Evolutionary conservation across 2,888 invertebrate species (phyloP), one percentile per base, ranked within the genome.

Genomic region (Lumbricus terrestris): DNA sequence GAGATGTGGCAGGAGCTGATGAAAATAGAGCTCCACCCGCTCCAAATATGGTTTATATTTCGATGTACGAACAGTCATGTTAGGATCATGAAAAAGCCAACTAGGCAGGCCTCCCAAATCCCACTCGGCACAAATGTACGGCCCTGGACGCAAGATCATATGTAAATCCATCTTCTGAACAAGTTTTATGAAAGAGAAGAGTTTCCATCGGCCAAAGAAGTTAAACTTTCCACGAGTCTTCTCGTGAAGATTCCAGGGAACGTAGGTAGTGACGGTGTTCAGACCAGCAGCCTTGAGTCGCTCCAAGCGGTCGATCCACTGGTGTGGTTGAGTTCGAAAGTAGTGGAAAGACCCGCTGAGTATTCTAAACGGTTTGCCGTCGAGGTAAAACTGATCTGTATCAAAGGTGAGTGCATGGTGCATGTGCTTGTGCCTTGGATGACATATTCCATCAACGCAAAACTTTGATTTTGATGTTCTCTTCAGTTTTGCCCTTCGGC

Each of bases 11-110:
- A 95, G 91, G 8, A 95, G 92, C 88, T 93, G 90, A 83, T 93
- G 92, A 91, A 95, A 95, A 92, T 94, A 95, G 69, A 90, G 89
- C 89, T 93, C 92, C 1, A 95, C 95, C 23, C 94, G 92, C n/a
- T 93, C 92, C 89, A 93, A 92, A 91, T 93, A 95, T 11, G 92
- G 92, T 2, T 92, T 90, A 91, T 95, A 93, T 85, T 93, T 93
- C 3, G 91, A 91, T 16, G 94, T 94, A 35, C 91, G 92, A 11
- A 95, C 93, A 93, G 94, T 94, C 92, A 96, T 95, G 37, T 94
- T 93, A 18, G 95, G 94, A 91, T 95, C 95, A 34, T 95, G 93
- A 69, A 95, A 93, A 5, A 96, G 93, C 95, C 95, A 96, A 37
- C 91, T 47, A 11, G 92, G 92, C 88, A 92, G 88, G 18, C 92